Evolutionary conservation across 2,888 invertebrate species (phyloP), one percentile per base, ranked within the genome.

Genomic region (Lissonota sp.): DNA sequence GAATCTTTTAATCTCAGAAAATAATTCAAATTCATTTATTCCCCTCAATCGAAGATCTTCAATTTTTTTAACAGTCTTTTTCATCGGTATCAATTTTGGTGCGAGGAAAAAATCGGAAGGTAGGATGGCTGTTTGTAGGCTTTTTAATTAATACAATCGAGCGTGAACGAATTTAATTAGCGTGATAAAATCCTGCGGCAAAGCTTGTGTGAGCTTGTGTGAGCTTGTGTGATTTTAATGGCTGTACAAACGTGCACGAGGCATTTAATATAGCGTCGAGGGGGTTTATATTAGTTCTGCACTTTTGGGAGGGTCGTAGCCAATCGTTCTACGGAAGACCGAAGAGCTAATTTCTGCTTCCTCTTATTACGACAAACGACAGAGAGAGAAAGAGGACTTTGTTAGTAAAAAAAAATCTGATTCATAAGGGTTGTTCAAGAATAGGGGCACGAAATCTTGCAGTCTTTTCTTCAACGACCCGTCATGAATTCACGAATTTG

Each of bases 401-500:
- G 12, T 42, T 42, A 55, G 16, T 57, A 39, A 55, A 62, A 71
- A 70, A 70, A 37, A 58, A 49, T 14, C 8, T n/a, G n/a, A n/a
- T 6, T 77, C 70, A 57, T 77, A 70, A 46, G 70, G 75, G 75
- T 55, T 64, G 63, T 39, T 64, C 60, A 49, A 72, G 80, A 66
- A 76, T 80, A 62, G 74, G 74, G 69, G 75, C 64, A 37, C 74
- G 57, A 69, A 26, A 69, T 77, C 58, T 77, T 73, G 44, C 42
- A 39, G 26, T 62, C 16, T 51, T 64, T 71, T 57, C 6, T 37
- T 16, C 8, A 26, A 26, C 26, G 26, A 40, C 44, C 46, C 4
- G 6, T 26, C 2, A 53, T 80, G 85, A 88, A 85, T 84, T 86
- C 84, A 83, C 78, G 83, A 46, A n/a, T n/a, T 26, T 26, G n/a